phyloP scores from a whole-genome alignment of 2,888 invertebrate genomes.

The Cyclophora albipunctata region DNA sequence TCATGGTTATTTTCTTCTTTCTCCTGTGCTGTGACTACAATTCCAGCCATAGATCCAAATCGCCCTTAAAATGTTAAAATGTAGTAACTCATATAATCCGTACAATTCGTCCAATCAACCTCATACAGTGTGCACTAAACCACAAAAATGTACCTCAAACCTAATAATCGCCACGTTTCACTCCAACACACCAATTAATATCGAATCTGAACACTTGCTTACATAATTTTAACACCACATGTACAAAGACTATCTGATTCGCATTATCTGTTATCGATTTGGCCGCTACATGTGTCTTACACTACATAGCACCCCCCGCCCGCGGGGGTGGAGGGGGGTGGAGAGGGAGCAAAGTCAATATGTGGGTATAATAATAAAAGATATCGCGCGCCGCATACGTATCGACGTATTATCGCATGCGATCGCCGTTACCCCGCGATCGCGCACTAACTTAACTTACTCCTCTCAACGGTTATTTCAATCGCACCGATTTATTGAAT shows the following conservation, averaged over 20 bases:
- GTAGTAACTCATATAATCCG: no score
- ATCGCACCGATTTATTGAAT: slow-evolving; percentile 3
- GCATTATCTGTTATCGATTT: slow-evolving; percentile 57
- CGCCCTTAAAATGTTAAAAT: no score
- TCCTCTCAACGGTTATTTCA: slow-evolving; percentile 1
- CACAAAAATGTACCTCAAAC: no score
- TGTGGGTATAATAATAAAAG: slow-evolving; percentile 73
- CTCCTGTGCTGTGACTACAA: no score
- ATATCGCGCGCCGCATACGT: slow-evolving; percentile 58
- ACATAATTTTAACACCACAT: slow-evolving; percentile 14
- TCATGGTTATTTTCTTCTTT: no score
- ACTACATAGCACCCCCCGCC: slow-evolving; percentile 1
- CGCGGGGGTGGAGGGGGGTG: slow-evolving; percentile 22
- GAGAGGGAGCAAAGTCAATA: slow-evolving; percentile 68
- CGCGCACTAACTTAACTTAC: slow-evolving; percentile 15
- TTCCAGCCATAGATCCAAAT: no score
- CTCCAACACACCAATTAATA: slow-evolving; percentile 13
- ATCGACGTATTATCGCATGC: slow-evolving; percentile 55
- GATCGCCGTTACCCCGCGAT: slow-evolving; percentile 34
- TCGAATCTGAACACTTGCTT: slow-evolving; percentile 11
- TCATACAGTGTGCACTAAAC: no score
- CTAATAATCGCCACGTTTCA: no score
- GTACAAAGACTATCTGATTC: slow-evolving; percentile 47
- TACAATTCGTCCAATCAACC: no score
- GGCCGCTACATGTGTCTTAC: slow-evolving; percentile 51